phyloP scores from a whole-genome alignment of 2,113 vertebrate genomes.

The Benthochromis sp. region DNA sequence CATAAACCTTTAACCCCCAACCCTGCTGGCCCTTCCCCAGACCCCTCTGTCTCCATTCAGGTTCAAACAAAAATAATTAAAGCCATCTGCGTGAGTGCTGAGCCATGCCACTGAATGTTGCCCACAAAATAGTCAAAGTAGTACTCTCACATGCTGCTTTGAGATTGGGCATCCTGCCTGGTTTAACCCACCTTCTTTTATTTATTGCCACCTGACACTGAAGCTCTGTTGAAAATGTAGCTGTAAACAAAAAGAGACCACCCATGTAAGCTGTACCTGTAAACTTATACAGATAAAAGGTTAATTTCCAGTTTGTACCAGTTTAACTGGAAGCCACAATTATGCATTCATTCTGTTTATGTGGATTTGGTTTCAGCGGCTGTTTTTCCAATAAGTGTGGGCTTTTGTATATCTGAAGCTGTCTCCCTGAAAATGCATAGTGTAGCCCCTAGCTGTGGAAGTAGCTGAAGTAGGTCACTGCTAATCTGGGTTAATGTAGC shows the following conservation, averaged over 20 bases:
- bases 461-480: conserved; percentile 52
- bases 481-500: conserved; percentile 52
- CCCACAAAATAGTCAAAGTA: conserved; percentile 10
- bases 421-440: background rate
- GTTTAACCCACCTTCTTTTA: background rate
- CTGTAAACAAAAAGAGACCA: conserved; percentile 12
- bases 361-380: background rate
- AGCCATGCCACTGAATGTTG: conserved; percentile 27
- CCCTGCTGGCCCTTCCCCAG: conserved; percentile 20
- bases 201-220: background rate
- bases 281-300: background rate
- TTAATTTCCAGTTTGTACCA: background rate
- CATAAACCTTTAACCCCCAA: conserved; percentile 61
- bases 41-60: conserved; percentile 18
- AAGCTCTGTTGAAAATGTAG: background rate
- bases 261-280: background rate
- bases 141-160: background rate
- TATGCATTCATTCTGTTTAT: background rate
- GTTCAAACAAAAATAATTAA: conserved; percentile 59
- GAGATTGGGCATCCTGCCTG: background rate
- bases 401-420: background rate
- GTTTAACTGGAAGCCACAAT: background rate
- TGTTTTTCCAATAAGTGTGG: background rate
- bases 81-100: conserved; percentile 60
- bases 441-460: background rate